Percentiles rank a stretch among this genome's conserved stretches.
These are phyloP conservation scores for Zaprionus tsacasi DNA, from an alignment of 1,140 invertebrate species.

Conservation along the genomic window DNA sequence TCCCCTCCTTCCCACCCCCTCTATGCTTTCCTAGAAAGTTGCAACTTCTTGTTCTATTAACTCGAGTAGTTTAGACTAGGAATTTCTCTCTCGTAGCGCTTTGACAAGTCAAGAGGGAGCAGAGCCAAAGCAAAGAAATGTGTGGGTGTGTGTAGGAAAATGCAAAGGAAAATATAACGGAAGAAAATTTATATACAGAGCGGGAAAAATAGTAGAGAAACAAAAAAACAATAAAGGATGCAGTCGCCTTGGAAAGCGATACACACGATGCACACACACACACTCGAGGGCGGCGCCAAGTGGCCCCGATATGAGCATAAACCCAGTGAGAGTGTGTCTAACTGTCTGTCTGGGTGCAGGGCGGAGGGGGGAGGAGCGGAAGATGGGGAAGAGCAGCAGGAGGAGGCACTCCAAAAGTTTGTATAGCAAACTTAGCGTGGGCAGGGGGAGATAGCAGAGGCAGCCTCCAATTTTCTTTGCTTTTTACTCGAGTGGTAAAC, in stretches of 20 bases:
- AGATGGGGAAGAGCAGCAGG: conserved; percentile 2
- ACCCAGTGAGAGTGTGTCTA: conserved; percentile 1
- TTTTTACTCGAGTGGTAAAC: conserved; percentile 67
- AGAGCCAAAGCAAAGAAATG: conserved; percentile 17
- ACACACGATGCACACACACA: conserved; percentile 20
- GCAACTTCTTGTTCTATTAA: conserved; percentile 2
- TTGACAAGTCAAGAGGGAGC: conserved; percentile 64
- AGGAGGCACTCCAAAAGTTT: conserved; percentile 58
- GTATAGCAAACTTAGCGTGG: conserved; percentile 45
- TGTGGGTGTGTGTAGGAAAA: neutral
- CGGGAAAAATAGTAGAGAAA: neutral
- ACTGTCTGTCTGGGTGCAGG: conserved; percentile 6
- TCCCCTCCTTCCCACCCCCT: neutral
- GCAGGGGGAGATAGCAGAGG: conserved; percentile 34
- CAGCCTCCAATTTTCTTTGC: conserved; percentile 57
- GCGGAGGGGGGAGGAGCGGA: conserved; percentile 14
- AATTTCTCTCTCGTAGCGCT: neutral
- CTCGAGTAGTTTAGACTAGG: neutral
- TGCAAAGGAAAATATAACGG: conserved; percentile 28
- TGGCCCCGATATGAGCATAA: conserved; percentile 46
- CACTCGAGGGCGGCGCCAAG: conserved; percentile 48
- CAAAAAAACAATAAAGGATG: conserved; percentile 26
- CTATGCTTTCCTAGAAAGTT: neutral
- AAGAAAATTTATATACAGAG: conserved; percentile 53
- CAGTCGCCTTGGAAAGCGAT: conserved; percentile 58